Percentiles rank a stretch among this genome's conserved stretches.
phyloP scores from a whole-genome alignment of 1,140 invertebrate species.

The Nixonia krombeini region DNA sequence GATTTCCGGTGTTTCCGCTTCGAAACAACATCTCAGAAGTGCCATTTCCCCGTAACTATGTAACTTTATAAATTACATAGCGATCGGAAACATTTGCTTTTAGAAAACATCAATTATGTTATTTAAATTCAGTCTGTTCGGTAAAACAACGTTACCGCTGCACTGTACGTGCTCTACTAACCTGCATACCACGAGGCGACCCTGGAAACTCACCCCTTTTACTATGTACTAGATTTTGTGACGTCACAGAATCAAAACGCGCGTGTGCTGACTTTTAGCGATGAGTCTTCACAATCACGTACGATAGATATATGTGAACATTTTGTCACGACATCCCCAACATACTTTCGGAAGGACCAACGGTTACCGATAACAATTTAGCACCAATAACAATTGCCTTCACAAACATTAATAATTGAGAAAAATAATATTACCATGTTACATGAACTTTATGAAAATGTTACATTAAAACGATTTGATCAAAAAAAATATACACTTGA shows the following conservation, averaged over 20 bases:
- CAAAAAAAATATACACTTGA: too few species aligned
- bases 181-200: conserved; percentile 50
- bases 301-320: too few species aligned
- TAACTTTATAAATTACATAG: background rate
- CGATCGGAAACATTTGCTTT: conserved; percentile 1
- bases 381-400: too few species aligned
- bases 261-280: too few species aligned
- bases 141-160: conserved; percentile 9
- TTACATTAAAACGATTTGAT: too few species aligned
- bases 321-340: too few species aligned
- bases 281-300: conserved; percentile 8
- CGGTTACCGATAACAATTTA: too few species aligned
- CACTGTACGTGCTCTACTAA: conserved; percentile 55
- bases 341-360: too few species aligned
- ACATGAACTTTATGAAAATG: too few species aligned
- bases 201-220: conserved; percentile 28
- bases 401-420: too few species aligned
- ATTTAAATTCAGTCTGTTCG: background rate
- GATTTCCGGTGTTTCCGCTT: conserved; percentile 80
- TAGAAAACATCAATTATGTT: background rate
- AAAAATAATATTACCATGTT: too few species aligned
- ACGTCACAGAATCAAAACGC: conserved; percentile 49
- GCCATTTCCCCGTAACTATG: conserved; percentile 72
- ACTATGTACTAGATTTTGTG: conserved; percentile 37
- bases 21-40: conserved; percentile 83